phyloP scores from a whole-genome alignment of 2,113 vertebrate genomes.

The Varanus komodoensis region DNA sequence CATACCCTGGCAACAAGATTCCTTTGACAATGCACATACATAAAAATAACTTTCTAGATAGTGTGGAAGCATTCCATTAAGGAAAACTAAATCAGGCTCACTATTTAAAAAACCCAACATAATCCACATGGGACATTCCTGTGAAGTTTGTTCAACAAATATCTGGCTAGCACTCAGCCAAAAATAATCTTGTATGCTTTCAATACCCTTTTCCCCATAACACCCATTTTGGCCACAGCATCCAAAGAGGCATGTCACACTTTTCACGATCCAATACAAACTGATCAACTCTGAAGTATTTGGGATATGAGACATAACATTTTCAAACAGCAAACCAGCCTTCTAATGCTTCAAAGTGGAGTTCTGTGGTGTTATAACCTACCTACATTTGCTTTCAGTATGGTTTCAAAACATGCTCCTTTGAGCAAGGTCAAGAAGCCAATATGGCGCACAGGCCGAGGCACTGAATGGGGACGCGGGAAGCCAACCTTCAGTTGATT shows the following conservation, averaged over 20 bases:
- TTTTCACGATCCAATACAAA: conserved; percentile 14
- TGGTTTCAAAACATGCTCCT: background rate
- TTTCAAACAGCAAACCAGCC: conserved; percentile 35
- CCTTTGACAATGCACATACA: background rate
- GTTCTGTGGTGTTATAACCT: background rate
- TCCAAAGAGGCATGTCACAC: background rate
- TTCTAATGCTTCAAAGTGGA: background rate
- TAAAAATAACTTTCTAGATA: background rate
- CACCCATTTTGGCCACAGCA: background rate
- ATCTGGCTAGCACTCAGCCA: conserved; percentile 15
- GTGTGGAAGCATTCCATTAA: background rate
- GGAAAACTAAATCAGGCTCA: conserved; percentile 21
- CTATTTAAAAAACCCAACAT: background rate
- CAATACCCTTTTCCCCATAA: conserved; percentile 16
- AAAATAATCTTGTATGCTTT: conserved; percentile 8
- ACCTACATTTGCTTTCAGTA: background rate
- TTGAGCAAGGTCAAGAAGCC: background rate
- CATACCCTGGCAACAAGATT: background rate
- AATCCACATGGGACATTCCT: background rate
- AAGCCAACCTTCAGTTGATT: background rate
- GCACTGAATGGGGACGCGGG: too few species aligned
- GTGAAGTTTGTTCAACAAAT: conserved; percentile 18
- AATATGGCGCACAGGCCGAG: background rate
- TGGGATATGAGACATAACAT: conserved; percentile 25
- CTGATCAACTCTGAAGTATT: background rate